Evolutionary conservation across 1,140 invertebrate species (phyloP).

Genomic region (Plectus sambesii): DNA sequence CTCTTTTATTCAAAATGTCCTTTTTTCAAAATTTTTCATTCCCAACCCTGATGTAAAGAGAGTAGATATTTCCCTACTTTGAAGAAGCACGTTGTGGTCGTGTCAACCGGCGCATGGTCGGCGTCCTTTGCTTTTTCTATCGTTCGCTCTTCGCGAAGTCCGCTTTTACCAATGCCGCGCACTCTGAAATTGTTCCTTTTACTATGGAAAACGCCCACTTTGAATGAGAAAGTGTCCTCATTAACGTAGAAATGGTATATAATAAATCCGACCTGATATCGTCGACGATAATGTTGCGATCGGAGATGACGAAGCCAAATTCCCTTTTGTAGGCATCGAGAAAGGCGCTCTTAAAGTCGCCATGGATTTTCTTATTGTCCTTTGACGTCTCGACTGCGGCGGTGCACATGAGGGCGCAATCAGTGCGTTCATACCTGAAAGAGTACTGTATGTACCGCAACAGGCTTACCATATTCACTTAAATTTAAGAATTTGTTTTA

Average conservation of each 20-base stretch:
- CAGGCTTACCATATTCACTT: no score
- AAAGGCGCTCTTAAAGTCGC: conserved; percentile 67
- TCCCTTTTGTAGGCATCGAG: conserved; percentile 71
- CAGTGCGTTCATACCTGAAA: conserved; percentile 86
- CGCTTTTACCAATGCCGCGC: conserved; percentile 16
- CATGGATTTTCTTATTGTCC: conserved; percentile 52
- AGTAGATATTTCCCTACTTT: conserved; percentile 20
- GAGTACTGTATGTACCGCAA: no score
- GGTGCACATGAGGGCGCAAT: conserved; percentile 81
- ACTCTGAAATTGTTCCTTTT: conserved; percentile 16
- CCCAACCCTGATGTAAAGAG: no score
- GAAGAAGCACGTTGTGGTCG: conserved; percentile 29
- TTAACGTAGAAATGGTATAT: no score
- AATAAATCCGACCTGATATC: conserved; percentile 79
- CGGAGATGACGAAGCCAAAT: conserved; percentile 80
- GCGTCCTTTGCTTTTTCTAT: conserved; percentile 16
- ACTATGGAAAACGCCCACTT: no score
- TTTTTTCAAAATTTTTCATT: no score
- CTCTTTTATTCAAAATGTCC: no score
- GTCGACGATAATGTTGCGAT: conserved; percentile 72
- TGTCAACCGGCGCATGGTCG: conserved; percentile 41
- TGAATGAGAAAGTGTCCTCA: no score
- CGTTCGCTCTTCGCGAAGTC: conserved; percentile 2
- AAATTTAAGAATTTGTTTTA: no score
- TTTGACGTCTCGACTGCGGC: conserved; percentile 46